Conservation (phyloP, 2,113 vertebrate species). For the Copsychus sechellarum region DNA sequence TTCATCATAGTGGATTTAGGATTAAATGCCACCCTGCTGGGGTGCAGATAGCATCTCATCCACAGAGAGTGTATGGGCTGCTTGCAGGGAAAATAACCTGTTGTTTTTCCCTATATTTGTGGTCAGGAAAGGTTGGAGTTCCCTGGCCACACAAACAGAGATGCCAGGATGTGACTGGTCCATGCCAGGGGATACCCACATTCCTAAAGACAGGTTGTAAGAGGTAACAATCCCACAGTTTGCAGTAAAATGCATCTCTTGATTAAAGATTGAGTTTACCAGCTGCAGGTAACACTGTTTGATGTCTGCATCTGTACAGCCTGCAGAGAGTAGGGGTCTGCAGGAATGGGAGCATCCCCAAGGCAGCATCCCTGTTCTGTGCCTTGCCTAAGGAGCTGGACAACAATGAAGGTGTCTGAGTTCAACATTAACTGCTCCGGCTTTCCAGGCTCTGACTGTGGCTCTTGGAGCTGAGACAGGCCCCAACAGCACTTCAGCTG, state of each 20-base stretch:
- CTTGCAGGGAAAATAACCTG: not conserved
- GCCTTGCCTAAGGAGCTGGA: not conserved
- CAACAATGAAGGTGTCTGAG: not conserved
- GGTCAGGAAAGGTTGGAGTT: not conserved
- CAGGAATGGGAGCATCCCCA: not conserved
- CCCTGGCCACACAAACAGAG: not conserved
- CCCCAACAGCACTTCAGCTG: conserved; percentile 15
- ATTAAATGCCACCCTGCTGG: not conserved
- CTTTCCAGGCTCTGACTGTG: not conserved
- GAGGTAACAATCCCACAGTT: not conserved
- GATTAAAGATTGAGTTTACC: not conserved
- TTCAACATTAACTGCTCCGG: not conserved
- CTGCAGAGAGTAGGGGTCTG: not conserved
- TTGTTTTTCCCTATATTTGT: fast-evolving
- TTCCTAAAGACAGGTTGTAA: not conserved
- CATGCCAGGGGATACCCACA: not conserved
- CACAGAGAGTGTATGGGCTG: not conserved
- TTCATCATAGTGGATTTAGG: not conserved
- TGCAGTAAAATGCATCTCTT: not conserved
- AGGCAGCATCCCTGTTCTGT: not conserved
- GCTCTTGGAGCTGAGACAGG: conserved; percentile 16
- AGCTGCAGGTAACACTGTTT: not conserved
- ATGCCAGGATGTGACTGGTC: not conserved
- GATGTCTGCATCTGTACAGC: not conserved
- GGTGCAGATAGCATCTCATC: not conserved